phyloP scores from a whole-genome alignment of 2,888 invertebrate genomes.

The Leucoma salicis region DNA sequence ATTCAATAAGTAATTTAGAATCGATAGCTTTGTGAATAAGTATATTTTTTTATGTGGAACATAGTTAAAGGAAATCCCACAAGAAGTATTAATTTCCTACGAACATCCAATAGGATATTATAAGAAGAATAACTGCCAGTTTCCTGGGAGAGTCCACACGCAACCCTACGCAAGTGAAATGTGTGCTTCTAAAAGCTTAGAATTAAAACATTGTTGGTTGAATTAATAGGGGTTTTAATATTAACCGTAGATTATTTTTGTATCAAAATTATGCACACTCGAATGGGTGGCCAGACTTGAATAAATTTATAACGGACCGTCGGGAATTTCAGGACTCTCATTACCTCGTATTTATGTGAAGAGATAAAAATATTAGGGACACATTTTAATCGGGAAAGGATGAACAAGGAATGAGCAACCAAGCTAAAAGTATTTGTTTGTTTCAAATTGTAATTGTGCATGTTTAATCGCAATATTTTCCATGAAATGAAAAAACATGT shows the following conservation, averaged over 20 bases:
- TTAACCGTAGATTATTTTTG: constrained; percentile 74
- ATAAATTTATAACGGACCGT: constrained; percentile 71
- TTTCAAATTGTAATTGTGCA: no score
- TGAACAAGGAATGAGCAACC: constrained; percentile 59
- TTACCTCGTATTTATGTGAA: constrained; percentile 78
- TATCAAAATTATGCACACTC: constrained; percentile 81
- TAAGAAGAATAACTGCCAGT: constrained; percentile 53
- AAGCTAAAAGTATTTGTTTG: background rate
- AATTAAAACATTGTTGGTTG: constrained; percentile 40
- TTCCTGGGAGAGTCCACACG: constrained; percentile 53
- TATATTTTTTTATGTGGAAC: no score
- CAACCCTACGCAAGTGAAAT: constrained; percentile 27
- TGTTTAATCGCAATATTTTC: no score
- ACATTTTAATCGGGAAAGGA: constrained; percentile 76
- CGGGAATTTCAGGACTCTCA: constrained; percentile 76
- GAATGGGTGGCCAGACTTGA: constrained; percentile 68
- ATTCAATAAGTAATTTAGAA: no score
- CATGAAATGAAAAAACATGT: no score
- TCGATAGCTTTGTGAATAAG: no score
- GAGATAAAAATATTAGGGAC: constrained; percentile 82
- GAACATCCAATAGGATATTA: constrained; percentile 63
- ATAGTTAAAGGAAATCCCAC: background rate
- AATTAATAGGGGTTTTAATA: constrained; percentile 71
- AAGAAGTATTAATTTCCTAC: constrained; percentile 44
- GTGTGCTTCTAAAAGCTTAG: constrained; percentile 25